Conservation (phyloP, 2,888 invertebrate genomes). For the Xylota sylvarum region DNA sequence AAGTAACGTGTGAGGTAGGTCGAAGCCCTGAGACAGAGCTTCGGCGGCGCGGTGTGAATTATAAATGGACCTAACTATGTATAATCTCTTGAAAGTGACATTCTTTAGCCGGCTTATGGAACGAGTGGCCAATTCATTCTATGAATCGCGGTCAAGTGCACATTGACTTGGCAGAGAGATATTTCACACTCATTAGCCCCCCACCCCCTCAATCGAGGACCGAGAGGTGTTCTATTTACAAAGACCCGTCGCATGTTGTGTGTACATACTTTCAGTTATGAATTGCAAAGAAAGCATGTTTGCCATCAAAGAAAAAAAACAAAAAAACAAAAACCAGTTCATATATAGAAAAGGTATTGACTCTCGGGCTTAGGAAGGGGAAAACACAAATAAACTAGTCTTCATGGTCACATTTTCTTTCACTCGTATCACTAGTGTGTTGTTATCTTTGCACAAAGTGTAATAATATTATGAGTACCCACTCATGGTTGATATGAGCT, state of each 20-base stretch:
- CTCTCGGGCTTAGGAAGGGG: not conserved
- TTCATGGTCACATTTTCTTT: conserved; percentile 41
- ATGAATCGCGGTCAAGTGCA: conserved; percentile 38
- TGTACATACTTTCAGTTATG: not conserved
- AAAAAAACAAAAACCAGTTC: conserved; percentile 13
- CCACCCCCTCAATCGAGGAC: not conserved
- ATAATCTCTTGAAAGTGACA: not conserved
- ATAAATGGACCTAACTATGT: not conserved
- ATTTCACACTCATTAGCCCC: not conserved
- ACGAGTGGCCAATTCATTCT: conserved; percentile 3
- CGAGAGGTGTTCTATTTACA: not conserved
- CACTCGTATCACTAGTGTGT: not conserved
- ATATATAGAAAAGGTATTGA: not conserved
- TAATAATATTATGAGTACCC: too few species aligned
- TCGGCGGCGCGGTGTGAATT: not conserved
- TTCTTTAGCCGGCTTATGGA: conserved; percentile 29
- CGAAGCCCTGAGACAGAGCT: not conserved
- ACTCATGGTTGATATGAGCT: too few species aligned
- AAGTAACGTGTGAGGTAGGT: conserved; percentile 38
- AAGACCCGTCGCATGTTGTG: not conserved
- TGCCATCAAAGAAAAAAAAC: not conserved
- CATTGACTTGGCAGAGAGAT: not conserved
- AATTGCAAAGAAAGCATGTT: conserved; percentile 36
- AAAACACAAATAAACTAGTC: conserved; percentile 11
- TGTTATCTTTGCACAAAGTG: too few species aligned